Evolutionary conservation across 2,113 vertebrate genomes (phyloP).

Genomic region (Petrocephalus zakoni): DNA sequence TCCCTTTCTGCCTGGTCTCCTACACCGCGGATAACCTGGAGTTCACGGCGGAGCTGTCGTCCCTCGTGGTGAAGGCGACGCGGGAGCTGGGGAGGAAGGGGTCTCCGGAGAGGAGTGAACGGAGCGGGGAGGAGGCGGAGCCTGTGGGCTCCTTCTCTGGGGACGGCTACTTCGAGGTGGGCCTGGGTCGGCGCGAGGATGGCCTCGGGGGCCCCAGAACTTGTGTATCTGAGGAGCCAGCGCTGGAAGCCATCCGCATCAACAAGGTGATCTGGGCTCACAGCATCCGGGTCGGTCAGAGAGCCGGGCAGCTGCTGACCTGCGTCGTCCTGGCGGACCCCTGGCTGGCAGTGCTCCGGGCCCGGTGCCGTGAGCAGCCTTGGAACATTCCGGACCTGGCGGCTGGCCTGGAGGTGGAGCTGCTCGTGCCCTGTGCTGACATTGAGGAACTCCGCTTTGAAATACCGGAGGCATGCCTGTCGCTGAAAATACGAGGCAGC

Average conservation of each 20-base stretch:
- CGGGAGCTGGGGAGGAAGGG: constrained; percentile 32
- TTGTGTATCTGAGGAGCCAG: constrained; percentile 32
- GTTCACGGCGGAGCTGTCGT: constrained; percentile 73
- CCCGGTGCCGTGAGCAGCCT: constrained; percentile 51
- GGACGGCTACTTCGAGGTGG: constrained; percentile 95
- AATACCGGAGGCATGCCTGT: constrained; percentile 75
- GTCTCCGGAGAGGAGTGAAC: not conserved
- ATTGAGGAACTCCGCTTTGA: constrained; percentile 66
- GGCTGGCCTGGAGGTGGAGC: constrained; percentile 61
- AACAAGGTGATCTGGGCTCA: constrained; percentile 76
- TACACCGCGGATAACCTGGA: constrained; percentile 71
- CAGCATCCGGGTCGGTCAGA: constrained; percentile 68
- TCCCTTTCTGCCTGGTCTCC: constrained; percentile 72
- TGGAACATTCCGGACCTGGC: constrained; percentile 59
- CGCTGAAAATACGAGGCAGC: constrained; percentile 56
- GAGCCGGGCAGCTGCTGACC: constrained; percentile 66
- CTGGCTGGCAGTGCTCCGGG: constrained; percentile 68
- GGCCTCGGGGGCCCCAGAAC: constrained; percentile 28
- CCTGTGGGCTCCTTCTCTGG: constrained; percentile 46
- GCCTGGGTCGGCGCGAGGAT: constrained; percentile 67
- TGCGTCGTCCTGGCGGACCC: constrained; percentile 75
- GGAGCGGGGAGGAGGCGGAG: constrained; percentile 27
- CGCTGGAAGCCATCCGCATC: constrained; percentile 51
- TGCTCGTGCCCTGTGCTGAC: constrained; percentile 67
- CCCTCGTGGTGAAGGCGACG: constrained; percentile 58